Base-by-base conservation (phyloP, 2,888 invertebrate species). In the Sarcophaga subvicina region DNA sequence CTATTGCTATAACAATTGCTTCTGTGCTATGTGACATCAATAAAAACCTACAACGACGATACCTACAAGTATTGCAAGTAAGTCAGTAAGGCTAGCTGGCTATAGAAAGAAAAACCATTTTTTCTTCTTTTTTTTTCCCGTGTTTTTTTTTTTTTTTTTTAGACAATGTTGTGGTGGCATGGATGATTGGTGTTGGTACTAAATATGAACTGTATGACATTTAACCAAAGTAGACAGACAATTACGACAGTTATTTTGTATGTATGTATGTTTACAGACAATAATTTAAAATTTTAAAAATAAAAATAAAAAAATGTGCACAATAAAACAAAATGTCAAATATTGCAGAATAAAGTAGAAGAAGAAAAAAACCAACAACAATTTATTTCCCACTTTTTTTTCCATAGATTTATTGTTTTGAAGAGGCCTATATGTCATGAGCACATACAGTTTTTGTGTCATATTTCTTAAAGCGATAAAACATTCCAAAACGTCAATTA, bases 151-250 rank as follows among this genome's bases (percentile, higher is more conserved):
- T 27, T n/a, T n/a, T n/a, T 37, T 37, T 37, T 37, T 8, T 37
- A 54, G 54, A n/a, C 47, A 49, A 54, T 54, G 17, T 54, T 54
- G 54, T 54, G 54, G 12, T 54, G 10, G 37, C 37, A 37, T 37
- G 37, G 37, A 10, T 37, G 37, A 37, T 25, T 69, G 60, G 54
- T 69, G 60, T 80, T 69, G 80, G 84, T 80, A 80, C 76, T 85
- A 80, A 80, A 76, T 80, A 71, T 85, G 71, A 85, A 85, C 84
- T 76, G 76, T 80, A 12, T 85, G 84, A 85, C 84, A 85, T 85
- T 85, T 85, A 85, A 49, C 69, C 60, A 85, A 54, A 80, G 17
- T 20, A 78, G 49, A 63, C 54, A 76, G 63, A 22, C 72, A 72
- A 72, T 27, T 66, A 8, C 10, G 27, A 67, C 14, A 79, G 54